These are phyloP conservation scores for Dicerorhinus sumatrensis DNA, from an alignment of 2,113 vertebrate genomes.

Conservation along the genomic window DNA sequence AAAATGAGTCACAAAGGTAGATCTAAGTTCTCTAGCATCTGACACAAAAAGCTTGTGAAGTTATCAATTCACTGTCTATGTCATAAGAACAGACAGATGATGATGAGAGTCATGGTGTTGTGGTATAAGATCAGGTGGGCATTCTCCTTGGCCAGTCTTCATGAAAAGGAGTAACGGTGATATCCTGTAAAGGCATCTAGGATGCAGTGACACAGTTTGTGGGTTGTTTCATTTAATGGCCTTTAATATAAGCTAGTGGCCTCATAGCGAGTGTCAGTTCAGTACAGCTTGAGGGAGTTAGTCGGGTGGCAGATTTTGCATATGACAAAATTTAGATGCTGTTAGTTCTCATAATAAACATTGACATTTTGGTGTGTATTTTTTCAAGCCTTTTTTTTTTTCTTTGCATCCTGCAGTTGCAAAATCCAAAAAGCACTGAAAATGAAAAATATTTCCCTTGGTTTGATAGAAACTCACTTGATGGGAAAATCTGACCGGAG, in stretches of 20 bases:
- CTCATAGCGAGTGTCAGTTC: neutral
- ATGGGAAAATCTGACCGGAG: conserved; percentile 35
- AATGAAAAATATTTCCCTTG: conserved; percentile 15
- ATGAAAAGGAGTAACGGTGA: neutral
- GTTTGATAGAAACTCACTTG: conserved; percentile 21
- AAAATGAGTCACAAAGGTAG: conserved; percentile 36
- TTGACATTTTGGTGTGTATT: conserved; percentile 12
- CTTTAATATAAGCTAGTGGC: neutral
- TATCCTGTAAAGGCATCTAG: neutral
- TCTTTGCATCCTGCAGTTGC: neutral
- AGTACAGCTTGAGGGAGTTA: neutral
- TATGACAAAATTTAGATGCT: neutral
- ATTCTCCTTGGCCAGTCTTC: neutral
- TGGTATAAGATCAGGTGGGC: neutral
- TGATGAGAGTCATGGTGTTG: neutral
- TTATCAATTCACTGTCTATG: neutral
- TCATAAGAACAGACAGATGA: neutral
- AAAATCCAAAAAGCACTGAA: neutral
- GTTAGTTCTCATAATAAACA: conserved; percentile 1
- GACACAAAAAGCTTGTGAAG: neutral
- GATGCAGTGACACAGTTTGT: neutral
- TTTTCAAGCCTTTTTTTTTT: neutral
- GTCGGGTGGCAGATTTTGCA: neutral
- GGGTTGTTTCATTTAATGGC: neutral
- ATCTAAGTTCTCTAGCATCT: neutral